Evolutionary conservation across 2,113 vertebrate species (phyloP), one percentile per base, ranked within the genome.

Genomic region (Scortum barcoo): DNA sequence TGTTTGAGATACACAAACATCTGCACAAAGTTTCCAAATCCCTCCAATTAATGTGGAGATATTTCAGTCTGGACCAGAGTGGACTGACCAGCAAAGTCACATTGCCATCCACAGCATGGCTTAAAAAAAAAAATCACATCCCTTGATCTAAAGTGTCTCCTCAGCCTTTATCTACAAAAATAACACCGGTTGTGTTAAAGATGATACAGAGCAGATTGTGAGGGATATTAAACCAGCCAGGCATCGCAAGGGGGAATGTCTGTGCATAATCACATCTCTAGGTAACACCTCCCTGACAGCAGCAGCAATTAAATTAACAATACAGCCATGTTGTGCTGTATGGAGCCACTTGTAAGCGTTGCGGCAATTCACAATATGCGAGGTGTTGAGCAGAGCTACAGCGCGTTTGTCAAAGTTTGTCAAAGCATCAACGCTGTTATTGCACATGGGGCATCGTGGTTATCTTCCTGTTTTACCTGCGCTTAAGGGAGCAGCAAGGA

Each of bases 231-330:
- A 86, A 84, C 51, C 57, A 48, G 38, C 17, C 26, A 28, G 30
- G 63, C 73, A 12, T 66, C 56, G 51, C 62, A 24, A n/a, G n/a
- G 5, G 58, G 33, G 63, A 12, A 67, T 70, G 80, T 81, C 72
- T 83, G 78, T 61, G 69, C 44, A 66, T 86, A 77, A 80, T 80
- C 71, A 85, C 72, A 79, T 84, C 75, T 78, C 72, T 33, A 3
- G 12, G 58, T 63, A 81, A 77, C 74, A 68, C 53, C 63, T 60
- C 86, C 68, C 51, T 62, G 81, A 76, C 66, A 83, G 51, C 69
- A 26, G 30, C 1, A 19, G 74, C 85, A 78, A 88, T 88, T 88
- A 86, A 72, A 61, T 33, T 60, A 60, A 56, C 48, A 58, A 71
- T 50, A 71, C 44, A n/a, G 68, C 58, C 68, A 53, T 38, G 56